Evolutionary conservation across 2,888 invertebrate genomes (phyloP).

Genomic region (Parthenolecanium corni): DNA sequence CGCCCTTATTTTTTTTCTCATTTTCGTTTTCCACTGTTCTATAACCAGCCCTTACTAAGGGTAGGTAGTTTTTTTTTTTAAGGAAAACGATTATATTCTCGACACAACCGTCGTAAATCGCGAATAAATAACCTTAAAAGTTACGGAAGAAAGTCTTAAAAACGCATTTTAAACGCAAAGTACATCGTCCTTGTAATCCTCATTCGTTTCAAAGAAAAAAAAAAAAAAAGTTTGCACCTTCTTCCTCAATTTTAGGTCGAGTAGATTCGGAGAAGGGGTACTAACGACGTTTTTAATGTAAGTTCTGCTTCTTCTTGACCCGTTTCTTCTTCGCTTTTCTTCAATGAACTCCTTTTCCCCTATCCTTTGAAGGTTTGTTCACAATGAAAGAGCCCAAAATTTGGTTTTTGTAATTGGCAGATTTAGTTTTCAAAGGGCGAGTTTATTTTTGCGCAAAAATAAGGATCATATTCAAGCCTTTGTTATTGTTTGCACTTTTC

Average conservation of each 20-base stretch:
- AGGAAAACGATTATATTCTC: conserved; percentile 6
- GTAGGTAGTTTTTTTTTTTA: background rate
- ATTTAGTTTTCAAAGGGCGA: no score
- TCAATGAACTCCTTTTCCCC: no score
- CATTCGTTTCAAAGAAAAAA: conserved; percentile 1
- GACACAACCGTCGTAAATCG: conserved; percentile 2
- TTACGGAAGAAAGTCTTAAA: conserved; percentile 1
- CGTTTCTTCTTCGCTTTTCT: no score
- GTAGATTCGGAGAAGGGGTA: background rate
- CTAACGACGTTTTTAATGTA: conserved; percentile 10
- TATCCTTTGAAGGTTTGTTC: no score
- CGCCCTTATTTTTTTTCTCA: background rate
- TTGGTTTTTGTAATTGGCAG: no score
- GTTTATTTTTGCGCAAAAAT: no score
- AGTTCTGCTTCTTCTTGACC: background rate
- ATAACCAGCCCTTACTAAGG: background rate
- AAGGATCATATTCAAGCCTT: no score
- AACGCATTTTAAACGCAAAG: conserved; percentile 9
- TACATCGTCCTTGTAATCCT: conserved; percentile 7
- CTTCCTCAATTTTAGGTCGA: background rate
- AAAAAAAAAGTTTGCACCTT: conserved; percentile 1
- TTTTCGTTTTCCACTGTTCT: background rate
- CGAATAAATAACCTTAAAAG: conserved; percentile 6
- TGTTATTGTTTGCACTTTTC: no score
- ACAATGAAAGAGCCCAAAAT: no score